Evolutionary conservation across 2,888 invertebrate genomes (phyloP), one percentile per base, ranked within the genome.

Genomic region (Brenthis daphne): DNA sequence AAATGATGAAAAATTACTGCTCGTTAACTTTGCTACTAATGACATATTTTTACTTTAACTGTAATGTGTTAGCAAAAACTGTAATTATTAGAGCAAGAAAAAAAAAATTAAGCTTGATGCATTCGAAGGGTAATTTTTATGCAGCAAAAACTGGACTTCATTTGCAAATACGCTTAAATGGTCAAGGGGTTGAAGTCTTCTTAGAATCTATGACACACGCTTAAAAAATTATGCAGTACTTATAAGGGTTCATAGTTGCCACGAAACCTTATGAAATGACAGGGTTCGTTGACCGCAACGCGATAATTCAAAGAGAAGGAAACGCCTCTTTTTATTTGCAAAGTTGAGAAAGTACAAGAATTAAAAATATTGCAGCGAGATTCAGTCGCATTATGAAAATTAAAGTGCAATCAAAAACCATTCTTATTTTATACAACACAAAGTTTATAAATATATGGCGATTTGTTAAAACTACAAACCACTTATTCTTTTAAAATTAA

Each of bases 271-370:
- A 73, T 66, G 66, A 71, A 68, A 70, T 48, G 60, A 54, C 50
- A n/a, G 68, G 64, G 73, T 71, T 69, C 73, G 66, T 51, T 71
- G 70, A 71, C 70, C 73, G 66, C 68, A 64, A 57, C 65, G 68
- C 68, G 68, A 71, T 73, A 70, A 73, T 73, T 71, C 68, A 67
- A 71, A 73, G 73, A 70, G 68, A 66, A 73, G 73, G 70, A 69
- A 73, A 70, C 64, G 65, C 68, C 68, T 70, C 63, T 66, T 71
- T 73, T 69, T 68, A 67, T 70, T 70, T 66, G 73, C 70, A 70
- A 68, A 68, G 61, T 73, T 69, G 66, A 67, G 51, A 70, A 72
- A 73, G 66, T 73, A 67, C 68, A 73, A 67, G 73, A 73, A 63
- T 63, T 63, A 53, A 63, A 63, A 73, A 73, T 70, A 73, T 68